A percentile compares a stretch with the other conserved stretches of the same genome.
phyloP scores from a whole-genome alignment of 2,888 invertebrate species.

The Metacarcinus magister region DNA sequence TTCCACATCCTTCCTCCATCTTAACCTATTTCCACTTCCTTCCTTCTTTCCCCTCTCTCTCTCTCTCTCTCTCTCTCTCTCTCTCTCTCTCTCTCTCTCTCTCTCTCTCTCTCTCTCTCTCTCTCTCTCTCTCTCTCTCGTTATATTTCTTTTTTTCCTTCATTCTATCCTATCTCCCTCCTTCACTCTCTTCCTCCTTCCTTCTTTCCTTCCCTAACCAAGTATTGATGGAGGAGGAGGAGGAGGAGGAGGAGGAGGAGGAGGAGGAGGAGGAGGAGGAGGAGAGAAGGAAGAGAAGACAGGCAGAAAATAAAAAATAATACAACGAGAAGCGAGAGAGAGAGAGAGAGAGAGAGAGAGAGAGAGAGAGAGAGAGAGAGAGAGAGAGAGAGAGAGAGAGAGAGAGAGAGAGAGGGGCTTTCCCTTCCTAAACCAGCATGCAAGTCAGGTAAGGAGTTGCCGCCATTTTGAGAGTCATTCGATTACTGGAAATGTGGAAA shows the following conservation, averaged over 20 bases:
- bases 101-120: not conserved
- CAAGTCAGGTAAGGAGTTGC: not conserved
- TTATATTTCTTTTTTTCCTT: not conserved
- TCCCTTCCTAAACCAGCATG: too few relatives aligned
- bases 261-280: slow-evolving; percentile 14
- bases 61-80: not conserved
- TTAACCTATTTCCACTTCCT: not conserved
- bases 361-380: not conserved
- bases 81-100: not conserved
- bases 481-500: slow-evolving; percentile 14
- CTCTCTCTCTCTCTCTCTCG: not conserved
- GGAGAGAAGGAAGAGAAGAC: too few relatives aligned
- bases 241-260: slow-evolving; percentile 43
- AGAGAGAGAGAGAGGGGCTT: not conserved
- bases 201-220: not conserved
- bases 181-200: not conserved
- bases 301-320: not conserved
- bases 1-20: not conserved
- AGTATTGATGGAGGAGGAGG: slow-evolving; percentile 2
- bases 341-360: slow-evolving; percentile 31
- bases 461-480: slow-evolving; percentile 13
- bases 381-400: slow-evolving; percentile 16
- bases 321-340: not conserved
- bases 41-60: slow-evolving; percentile 15
- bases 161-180: not conserved